These are phyloP conservation scores for Caradrina kadenii DNA, from an alignment of 2,888 invertebrate genomes.

Conservation along the genomic window DNA sequence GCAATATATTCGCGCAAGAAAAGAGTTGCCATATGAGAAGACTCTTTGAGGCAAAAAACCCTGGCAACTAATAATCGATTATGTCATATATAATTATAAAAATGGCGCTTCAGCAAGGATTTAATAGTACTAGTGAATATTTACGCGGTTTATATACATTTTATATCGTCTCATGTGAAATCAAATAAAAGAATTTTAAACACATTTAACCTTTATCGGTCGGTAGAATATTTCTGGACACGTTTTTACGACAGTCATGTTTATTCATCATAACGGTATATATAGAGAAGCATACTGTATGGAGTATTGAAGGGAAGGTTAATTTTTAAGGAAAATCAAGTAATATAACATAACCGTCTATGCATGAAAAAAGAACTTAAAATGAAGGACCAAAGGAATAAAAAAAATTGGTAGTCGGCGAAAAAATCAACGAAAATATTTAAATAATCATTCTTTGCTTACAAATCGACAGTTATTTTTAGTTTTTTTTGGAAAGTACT, in stretches of 20 bases:
- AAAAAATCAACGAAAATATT: constrained; percentile 20
- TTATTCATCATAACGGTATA: constrained; percentile 30
- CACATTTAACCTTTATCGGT: constrained; percentile 31
- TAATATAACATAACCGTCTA: background rate
- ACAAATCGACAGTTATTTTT: background rate
- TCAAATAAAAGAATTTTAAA: constrained; percentile 2
- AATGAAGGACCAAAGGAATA: constrained; percentile 2
- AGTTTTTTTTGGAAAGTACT: constrained; percentile 3
- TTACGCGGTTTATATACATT: constrained; percentile 2
- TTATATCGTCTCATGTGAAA: constrained; percentile 1
- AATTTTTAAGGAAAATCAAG: background rate
- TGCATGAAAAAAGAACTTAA: background rate
- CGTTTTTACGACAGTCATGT: constrained; percentile 21
- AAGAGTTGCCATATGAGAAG: too few relatives aligned
- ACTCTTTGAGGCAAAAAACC: too few relatives aligned
- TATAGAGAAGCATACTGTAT: constrained; percentile 45
- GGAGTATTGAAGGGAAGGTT: background rate
- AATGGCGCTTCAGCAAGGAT: background rate
- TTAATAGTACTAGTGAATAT: background rate
- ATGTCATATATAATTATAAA: background rate
- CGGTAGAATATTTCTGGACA: constrained; percentile 56
- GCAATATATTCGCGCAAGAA: too few relatives aligned
- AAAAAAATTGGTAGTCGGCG: background rate
- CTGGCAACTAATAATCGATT: background rate
- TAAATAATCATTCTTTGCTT: background rate